Evolutionary conservation across 2,113 vertebrate genomes (phyloP).

Genomic region (Felis chaus): DNA sequence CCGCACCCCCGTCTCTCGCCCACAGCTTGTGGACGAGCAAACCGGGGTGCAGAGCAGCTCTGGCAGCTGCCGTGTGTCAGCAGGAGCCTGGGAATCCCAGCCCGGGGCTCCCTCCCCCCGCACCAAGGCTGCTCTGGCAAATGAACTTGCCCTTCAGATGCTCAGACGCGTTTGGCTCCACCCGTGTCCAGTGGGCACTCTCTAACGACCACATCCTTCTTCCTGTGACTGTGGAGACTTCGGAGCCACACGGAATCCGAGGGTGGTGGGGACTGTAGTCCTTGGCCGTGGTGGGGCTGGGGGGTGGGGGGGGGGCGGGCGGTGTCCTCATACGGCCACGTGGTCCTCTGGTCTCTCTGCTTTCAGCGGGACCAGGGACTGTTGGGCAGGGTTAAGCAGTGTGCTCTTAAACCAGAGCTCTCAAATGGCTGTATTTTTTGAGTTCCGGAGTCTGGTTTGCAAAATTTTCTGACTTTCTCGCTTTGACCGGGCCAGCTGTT

Average conservation of each 20-base stretch:
- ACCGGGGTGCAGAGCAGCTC: rapidly evolving
- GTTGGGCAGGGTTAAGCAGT: not conserved
- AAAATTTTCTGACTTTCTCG: not conserved
- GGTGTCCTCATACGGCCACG: too few relatives aligned
- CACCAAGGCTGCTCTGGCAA: rapidly evolving
- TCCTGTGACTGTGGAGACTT: rapidly evolving
- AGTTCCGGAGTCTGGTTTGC: not conserved
- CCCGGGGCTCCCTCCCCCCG: not conserved
- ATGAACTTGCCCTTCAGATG: rapidly evolving
- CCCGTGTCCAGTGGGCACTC: not conserved
- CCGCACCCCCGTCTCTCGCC: not conserved
- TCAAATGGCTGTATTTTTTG: not conserved
- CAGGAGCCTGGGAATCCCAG: rapidly evolving
- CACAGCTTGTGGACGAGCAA: not conserved
- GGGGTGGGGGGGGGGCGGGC: not conserved
- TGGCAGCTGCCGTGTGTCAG: not conserved
- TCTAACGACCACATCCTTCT: rapidly evolving
- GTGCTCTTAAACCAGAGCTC: rapidly evolving
- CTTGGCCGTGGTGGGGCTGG: rapidly evolving
- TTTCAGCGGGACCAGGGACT: not conserved
- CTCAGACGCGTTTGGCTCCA: rapidly evolving
- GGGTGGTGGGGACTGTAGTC: rapidly evolving
- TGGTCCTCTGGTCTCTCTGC: not conserved
- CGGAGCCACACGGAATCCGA: rapidly evolving
- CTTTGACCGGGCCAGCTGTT: not conserved